Evolutionary conservation across 2,888 invertebrate species (phyloP).

Genomic region (Drosophila paramelanica): DNA sequence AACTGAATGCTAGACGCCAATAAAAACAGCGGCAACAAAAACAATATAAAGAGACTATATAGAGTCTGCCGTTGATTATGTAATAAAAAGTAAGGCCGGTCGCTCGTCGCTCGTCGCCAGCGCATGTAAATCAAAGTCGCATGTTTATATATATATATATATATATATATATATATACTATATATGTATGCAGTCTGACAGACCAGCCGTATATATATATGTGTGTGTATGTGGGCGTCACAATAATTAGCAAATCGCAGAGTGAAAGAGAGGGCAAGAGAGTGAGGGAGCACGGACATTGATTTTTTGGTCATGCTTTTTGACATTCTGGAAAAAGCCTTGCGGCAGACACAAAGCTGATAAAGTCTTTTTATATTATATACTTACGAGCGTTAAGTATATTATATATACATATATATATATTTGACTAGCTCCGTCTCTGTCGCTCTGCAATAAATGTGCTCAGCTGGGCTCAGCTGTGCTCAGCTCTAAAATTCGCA

Average conservation of each 20-base stretch:
- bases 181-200: conserved; percentile 5
- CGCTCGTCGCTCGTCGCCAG: conserved; percentile 6
- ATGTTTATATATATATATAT: conserved; percentile 5
- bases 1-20: conserved; percentile 56
- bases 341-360: conserved; percentile 28
- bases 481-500: conserved; percentile 33
- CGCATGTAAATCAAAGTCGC: conserved; percentile 58
- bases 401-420: conserved; percentile 38
- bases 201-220: conserved; percentile 21
- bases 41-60: conserved; percentile 14
- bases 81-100: conserved; percentile 56
- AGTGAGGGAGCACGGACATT: conserved; percentile 8
- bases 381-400: conserved; percentile 23
- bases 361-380: conserved; percentile 29
- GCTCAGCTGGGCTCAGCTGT: conserved; percentile 22
- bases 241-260: conserved; percentile 58
- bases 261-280: not conserved
- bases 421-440: conserved; percentile 2
- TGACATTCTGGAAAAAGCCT: conserved; percentile 21
- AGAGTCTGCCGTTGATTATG: conserved; percentile 52
- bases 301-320: conserved; percentile 23
- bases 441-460: not conserved
- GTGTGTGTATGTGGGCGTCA: conserved; percentile 50
- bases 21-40: conserved; percentile 40
- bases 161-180: conserved; percentile 7